Conservation (phyloP, 2,888 invertebrate genomes). For the Drosophila anceps region DNA sequence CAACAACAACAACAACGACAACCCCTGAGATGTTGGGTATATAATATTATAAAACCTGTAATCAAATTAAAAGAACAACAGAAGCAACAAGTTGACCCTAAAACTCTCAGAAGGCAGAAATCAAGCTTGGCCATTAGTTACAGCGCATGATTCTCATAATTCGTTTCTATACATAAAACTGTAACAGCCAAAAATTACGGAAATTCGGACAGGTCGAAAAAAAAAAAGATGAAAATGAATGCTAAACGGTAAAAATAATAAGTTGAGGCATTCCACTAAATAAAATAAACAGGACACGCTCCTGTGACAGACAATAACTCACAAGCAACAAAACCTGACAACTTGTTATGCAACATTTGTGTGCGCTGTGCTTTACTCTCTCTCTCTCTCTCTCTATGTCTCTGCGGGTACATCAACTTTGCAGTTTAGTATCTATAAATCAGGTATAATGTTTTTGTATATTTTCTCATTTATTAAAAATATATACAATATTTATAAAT, state of each 20-base stretch:
- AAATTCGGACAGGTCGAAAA: slow-evolving; percentile 20
- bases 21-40: not conserved
- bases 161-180: not conserved
- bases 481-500: not conserved
- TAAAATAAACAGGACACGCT: slow-evolving; percentile 62
- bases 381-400: not conserved
- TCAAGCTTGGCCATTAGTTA: slow-evolving; percentile 67
- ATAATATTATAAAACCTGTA: slow-evolving; percentile 59
- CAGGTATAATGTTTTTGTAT: not conserved
- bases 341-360: slow-evolving; percentile 57
- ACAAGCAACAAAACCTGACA: slow-evolving; percentile 37
- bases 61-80: slow-evolving; percentile 70
- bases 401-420: not conserved
- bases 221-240: slow-evolving; percentile 7
- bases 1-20: slow-evolving; percentile 7
- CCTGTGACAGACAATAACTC: slow-evolving; percentile 52
- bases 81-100: slow-evolving; percentile 21
- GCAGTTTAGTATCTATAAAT: not conserved
- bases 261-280: slow-evolving; percentile 20
- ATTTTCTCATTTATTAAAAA: too few relatives aligned
- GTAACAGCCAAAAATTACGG: slow-evolving; percentile 25
- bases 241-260: slow-evolving; percentile 48
- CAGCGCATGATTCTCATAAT: slow-evolving; percentile 63
- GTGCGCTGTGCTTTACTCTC: slow-evolving; percentile 4
- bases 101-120: slow-evolving; percentile 35